These are phyloP conservation scores for Orientallactaga bullata DNA, from an alignment of 2,113 vertebrate genomes.

Conservation along the genomic window DNA sequence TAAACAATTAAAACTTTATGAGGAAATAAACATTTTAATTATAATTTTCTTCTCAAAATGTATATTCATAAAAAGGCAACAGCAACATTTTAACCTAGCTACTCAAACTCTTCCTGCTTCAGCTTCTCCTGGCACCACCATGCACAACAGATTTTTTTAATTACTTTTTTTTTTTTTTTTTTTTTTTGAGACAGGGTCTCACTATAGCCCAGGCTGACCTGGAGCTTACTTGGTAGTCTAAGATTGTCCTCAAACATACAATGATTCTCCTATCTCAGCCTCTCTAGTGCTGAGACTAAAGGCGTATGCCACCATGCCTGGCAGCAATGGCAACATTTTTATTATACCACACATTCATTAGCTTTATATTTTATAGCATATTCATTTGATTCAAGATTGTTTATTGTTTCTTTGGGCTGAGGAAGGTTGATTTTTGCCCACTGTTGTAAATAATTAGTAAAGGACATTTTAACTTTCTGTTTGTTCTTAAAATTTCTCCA, in stretches of 20 bases:
- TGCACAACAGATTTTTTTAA: no score
- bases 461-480: slow-evolving; percentile 30
- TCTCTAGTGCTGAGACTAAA: no score
- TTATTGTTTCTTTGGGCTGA: not conserved
- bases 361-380: not conserved
- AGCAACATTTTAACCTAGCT: no score
- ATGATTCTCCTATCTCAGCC: no score
- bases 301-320: no score
- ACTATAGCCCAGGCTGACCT: no score
- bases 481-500: slow-evolving; percentile 40
- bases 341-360: not conserved
- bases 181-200: no score
- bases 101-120: no score
- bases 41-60: slow-evolving; percentile 19
- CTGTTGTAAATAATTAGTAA: not conserved
- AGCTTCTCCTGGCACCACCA: no score
- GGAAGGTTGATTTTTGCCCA: slow-evolving; percentile 21
- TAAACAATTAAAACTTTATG: not conserved
- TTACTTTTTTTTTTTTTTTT: no score
- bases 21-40: not conserved
- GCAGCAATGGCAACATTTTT: not conserved
- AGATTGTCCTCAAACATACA: no score
- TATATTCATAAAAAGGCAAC: not conserved
- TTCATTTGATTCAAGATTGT: slow-evolving; percentile 12
- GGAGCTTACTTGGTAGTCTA: no score